These are phyloP conservation scores for Gopherus evgoodei DNA, from an alignment of 2,113 vertebrate genomes.

Conservation along the genomic window DNA sequence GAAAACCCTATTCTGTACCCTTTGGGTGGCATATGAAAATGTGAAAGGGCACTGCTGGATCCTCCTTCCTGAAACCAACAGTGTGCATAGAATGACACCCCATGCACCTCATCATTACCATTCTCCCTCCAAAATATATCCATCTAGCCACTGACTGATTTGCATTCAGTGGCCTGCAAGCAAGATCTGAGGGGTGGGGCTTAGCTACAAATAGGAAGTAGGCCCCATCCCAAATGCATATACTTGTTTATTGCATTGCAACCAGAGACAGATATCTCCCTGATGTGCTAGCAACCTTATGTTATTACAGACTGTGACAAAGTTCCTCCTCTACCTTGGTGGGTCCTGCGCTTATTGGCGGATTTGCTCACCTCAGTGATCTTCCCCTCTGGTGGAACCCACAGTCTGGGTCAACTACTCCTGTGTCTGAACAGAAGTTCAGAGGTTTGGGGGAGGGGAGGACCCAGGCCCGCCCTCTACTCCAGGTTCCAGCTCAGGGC, in stretches of 20 bases:
- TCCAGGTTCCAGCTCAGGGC: no score
- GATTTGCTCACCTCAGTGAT: no score
- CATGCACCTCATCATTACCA: neutral
- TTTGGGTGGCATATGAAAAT: neutral
- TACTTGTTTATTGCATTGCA: slow-evolving; percentile 29
- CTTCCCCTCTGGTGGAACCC: no score
- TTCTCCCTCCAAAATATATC: accelerated
- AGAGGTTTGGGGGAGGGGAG: no score
- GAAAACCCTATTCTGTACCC: neutral
- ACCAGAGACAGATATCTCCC: slow-evolving; percentile 14
- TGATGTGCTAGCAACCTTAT: slow-evolving; percentile 27
- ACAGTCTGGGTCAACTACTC: no score
- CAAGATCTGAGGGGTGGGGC: neutral
- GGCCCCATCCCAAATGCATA: neutral
- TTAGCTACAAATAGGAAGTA: neutral
- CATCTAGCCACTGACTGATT: neutral
- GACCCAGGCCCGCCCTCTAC: no score
- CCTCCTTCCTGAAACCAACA: neutral
- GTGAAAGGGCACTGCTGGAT: neutral
- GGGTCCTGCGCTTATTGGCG: no score
- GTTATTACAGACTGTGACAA: slow-evolving; percentile 35
- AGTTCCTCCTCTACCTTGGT: no score
- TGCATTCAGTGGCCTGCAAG: neutral
- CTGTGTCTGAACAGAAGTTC: no score
- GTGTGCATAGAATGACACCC: neutral